Evolutionary conservation across 2,113 vertebrate genomes (phyloP).

Genomic region (Notothenia coriiceps): DNA sequence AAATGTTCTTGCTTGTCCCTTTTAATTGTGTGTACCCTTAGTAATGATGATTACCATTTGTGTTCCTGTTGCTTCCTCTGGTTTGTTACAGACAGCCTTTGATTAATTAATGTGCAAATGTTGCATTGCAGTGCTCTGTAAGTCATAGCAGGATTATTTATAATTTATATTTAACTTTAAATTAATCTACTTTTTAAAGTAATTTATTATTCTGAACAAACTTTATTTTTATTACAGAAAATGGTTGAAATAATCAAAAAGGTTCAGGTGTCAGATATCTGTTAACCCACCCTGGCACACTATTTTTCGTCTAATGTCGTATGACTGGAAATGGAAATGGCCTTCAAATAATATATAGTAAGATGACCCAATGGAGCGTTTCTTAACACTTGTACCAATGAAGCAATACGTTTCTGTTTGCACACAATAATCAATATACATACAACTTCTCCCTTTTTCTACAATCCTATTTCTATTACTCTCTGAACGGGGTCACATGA

Average conservation of each 20-base stretch:
- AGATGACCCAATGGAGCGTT: too few species aligned
- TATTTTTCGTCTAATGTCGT: background rate
- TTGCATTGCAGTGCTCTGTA: background rate
- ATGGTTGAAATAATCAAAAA: background rate
- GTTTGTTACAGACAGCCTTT: conserved; percentile 10
- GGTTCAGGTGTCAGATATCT: background rate
- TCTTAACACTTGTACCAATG: too few species aligned
- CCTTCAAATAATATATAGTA: background rate
- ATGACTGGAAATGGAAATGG: background rate
- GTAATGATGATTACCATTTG: conserved; percentile 33
- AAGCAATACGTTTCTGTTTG: background rate
- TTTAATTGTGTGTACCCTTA: conserved; percentile 16
- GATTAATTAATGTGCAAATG: conserved; percentile 44
- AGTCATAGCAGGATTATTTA: background rate
- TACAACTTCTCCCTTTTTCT: background rate
- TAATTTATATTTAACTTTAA: background rate
- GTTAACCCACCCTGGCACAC: background rate
- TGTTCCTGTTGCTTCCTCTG: conserved; percentile 11
- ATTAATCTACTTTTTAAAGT: conserved; percentile 12
- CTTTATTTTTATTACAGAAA: background rate
- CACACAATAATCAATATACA: background rate
- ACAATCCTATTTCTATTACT: background rate
- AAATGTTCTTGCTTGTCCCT: background rate
- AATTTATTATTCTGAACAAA: background rate
- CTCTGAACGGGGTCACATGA: background rate